phyloP scores from a whole-genome alignment of 2,888 invertebrate genomes.

The Lathronympha strigana region DNA sequence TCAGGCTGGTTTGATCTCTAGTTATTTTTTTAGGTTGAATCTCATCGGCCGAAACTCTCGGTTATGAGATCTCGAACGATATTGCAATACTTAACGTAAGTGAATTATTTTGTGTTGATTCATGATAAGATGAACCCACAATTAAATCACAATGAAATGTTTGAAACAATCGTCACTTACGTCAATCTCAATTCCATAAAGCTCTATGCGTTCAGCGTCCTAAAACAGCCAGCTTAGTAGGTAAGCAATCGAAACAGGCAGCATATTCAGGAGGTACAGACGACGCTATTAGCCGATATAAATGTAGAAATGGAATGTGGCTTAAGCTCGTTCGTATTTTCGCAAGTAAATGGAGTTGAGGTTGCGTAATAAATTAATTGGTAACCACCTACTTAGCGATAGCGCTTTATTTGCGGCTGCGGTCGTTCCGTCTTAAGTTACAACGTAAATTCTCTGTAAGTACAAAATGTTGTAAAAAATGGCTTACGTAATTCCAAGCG shows the following conservation, averaged over 20 bases:
- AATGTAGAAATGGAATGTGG: slow-evolving; percentile 39
- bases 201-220: neutral
- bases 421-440: slow-evolving; percentile 9
- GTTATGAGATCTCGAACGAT: no score
- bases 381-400: slow-evolving; percentile 29
- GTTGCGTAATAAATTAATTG: slow-evolving; percentile 36
- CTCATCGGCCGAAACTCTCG: no score
- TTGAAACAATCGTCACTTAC: no score
- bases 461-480: slow-evolving; percentile 8
- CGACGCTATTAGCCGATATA: slow-evolving; percentile 32
- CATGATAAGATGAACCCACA: no score
- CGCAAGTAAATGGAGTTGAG: slow-evolving; percentile 29
- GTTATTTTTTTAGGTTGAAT: no score
- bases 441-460: slow-evolving; percentile 8
- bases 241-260: neutral
- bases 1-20: no score
- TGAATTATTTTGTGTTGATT: no score
- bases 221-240: no score
- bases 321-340: slow-evolving; percentile 31
- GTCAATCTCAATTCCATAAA: no score
- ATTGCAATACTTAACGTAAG: no score
- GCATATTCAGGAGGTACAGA: slow-evolving; percentile 23
- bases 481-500: neutral
- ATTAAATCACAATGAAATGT: no score
- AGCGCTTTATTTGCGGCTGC: slow-evolving; percentile 20